Conservation (phyloP, 2,888 invertebrate species). For the Megaustenia siamemsis region DNA sequence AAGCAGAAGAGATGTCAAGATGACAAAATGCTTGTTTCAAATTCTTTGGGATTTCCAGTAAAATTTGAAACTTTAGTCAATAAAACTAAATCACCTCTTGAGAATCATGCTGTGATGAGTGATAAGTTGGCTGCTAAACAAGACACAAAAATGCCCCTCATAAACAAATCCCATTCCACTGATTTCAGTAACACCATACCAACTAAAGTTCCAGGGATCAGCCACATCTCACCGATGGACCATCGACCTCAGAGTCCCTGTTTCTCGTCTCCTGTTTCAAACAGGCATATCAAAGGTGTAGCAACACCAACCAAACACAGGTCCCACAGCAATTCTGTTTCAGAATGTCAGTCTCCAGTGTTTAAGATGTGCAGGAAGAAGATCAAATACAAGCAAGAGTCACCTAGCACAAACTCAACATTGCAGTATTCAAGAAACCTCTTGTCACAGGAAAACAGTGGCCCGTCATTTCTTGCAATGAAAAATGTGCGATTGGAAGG, state of each 20-base stretch:
- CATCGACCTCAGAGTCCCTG: constrained; percentile 1
- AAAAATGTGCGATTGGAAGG: constrained; percentile 26
- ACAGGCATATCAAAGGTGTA: not conserved
- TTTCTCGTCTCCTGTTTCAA: constrained; percentile 23
- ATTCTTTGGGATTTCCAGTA: not conserved
- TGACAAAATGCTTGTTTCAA: not conserved
- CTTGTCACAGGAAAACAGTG: too few relatives aligned
- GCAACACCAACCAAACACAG: not conserved
- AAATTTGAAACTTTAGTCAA: not conserved
- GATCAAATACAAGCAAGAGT: not conserved
- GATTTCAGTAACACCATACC: not conserved
- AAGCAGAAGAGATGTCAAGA: not conserved
- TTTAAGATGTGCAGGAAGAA: constrained; percentile 14
- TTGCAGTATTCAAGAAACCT: not conserved
- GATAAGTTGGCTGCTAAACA: too few relatives aligned
- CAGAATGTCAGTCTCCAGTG: constrained; percentile 14
- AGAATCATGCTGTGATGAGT: too few relatives aligned
- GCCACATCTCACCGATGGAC: not conserved
- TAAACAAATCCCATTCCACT: not conserved
- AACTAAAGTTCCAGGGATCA: too few relatives aligned
- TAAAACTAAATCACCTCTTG: not conserved
- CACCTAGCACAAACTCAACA: not conserved
- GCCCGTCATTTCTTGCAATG: not conserved
- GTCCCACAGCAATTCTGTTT: not conserved
- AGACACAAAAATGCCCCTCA: not conserved